Evolutionary conservation across 2,888 invertebrate species (phyloP).

Genomic region (Galeopsomyia nigrocyanea): DNA sequence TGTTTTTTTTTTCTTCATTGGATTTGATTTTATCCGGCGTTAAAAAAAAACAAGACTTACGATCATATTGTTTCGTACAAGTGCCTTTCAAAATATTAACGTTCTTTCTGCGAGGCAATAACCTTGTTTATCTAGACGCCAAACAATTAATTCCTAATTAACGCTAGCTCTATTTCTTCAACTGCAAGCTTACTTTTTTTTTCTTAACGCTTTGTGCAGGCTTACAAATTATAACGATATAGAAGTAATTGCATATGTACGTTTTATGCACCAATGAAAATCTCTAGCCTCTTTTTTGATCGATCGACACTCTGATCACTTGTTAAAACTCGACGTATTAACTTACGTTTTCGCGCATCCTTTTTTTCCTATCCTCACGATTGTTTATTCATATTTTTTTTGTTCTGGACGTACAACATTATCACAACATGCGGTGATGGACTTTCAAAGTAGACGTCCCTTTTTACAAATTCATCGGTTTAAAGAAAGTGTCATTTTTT

Average conservation of each 20-base stretch:
- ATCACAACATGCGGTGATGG: constrained; percentile 42
- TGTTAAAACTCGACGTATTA: constrained; percentile 2
- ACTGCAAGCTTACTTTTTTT: constrained; percentile 46
- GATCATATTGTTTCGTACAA: constrained; percentile 62
- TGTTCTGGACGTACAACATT: not conserved
- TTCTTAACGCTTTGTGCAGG: constrained; percentile 42
- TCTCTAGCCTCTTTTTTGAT: constrained; percentile 37
- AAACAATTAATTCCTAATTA: constrained; percentile 38
- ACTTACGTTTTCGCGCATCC: constrained; percentile 18
- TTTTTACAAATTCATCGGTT: constrained; percentile 31
- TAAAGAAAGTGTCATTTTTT: constrained; percentile 38
- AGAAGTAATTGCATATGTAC: constrained; percentile 30
- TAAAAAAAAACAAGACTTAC: constrained; percentile 47
- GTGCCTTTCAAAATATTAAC: constrained; percentile 65
- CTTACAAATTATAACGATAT: constrained; percentile 33
- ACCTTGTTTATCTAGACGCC: constrained; percentile 47
- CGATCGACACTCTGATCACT: constrained; percentile 21
- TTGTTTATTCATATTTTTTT: constrained; percentile 10
- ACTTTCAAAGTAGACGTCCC: constrained; percentile 29
- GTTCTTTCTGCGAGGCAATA: constrained; percentile 56
- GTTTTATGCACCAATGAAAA: constrained; percentile 39
- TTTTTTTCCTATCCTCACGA: not conserved
- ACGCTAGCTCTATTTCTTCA: constrained; percentile 48
- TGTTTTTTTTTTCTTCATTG: constrained; percentile 34
- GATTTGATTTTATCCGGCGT: constrained; percentile 45